Evolutionary conservation across 2,797 vertebrate genomes (phyloP).

Genomic region (Scleropages formosus): DNA sequence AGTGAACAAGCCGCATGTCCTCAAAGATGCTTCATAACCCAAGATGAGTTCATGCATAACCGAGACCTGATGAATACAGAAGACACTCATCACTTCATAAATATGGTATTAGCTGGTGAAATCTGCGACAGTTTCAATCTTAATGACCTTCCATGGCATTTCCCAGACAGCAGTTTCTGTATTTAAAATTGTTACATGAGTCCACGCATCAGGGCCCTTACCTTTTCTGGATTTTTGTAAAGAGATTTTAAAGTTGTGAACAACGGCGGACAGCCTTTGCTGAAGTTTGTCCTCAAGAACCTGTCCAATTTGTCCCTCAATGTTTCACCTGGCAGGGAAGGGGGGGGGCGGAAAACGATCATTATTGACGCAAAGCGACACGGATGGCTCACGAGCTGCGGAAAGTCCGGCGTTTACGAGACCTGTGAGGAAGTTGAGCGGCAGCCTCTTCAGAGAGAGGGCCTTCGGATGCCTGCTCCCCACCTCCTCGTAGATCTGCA

Average conservation of each 20-base stretch:
- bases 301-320: slow-evolving; percentile 93
- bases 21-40: slow-evolving; percentile 90
- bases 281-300: slow-evolving; percentile 97
- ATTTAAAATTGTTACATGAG: too few species aligned
- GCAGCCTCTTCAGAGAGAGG: slow-evolving; percentile 88
- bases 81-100: not conserved
- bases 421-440: slow-evolving; percentile 93
- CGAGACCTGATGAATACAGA: slow-evolving; percentile 74
- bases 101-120: not conserved
- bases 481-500: slow-evolving; percentile 93
- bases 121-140: too few species aligned
- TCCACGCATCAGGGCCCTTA: slow-evolving; percentile 49
- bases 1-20: slow-evolving; percentile 89
- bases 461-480: slow-evolving; percentile 94
- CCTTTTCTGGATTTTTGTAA: slow-evolving; percentile 95
- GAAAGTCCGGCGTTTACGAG: not conserved
- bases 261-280: slow-evolving; percentile 96
- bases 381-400: not conserved
- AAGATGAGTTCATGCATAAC: slow-evolving; percentile 95
- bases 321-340: slow-evolving; percentile 77
- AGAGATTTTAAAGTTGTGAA: slow-evolving; percentile 94
- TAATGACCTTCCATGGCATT: not conserved
- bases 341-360: not conserved
- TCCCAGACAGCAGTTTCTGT: too few species aligned
- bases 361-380: slow-evolving; percentile 7